Evolutionary conservation across 1,140 invertebrate species (phyloP), one percentile per base, ranked within the genome.

Genomic region (Campodea augens): DNA sequence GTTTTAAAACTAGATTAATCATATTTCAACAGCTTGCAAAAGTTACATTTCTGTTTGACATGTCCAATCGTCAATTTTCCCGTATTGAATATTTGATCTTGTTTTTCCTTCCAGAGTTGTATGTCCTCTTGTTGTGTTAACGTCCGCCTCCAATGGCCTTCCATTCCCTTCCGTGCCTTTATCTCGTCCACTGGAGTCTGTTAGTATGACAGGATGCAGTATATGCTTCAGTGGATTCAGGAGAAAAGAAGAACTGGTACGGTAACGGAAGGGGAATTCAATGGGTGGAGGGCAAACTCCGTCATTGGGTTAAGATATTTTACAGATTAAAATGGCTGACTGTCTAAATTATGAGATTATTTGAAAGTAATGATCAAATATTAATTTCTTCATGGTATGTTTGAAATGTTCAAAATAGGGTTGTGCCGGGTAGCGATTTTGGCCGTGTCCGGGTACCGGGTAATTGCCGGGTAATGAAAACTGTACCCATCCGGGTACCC

Each of bases 151-250:
- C 57, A 72, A 74, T 63, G 72, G 77, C 47, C 69, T 78, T 55
- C 66, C 73, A 55, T 67, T 77, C 58, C 67, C 72, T 59, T 4
- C 65, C 68, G 4, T 72, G 74, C 53, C 81, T 79, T 54, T 68
- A n/a, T n/a, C 69, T 48, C 69, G 87, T 42, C 88, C 88, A 45
- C 69, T 90, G 53, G 92, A 81, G 63, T 85, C 80, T 60, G 72
- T 79, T 53, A 72, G 83, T 24, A 91, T 92, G 85, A 70, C 73
- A 51, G 81, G 82, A 41, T 72, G 80, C 19, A 73, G 88, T 57
- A 73, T 90, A 51, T 88, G 83, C 60, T 89, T 92, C 66, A 89
- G 84, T 37, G 86, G 87, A 43, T 89, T 92, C 60, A 69, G 81
- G 51, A 77, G 79, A 55, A 83, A 83, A 59, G 80, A 84, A 64